Evolutionary conservation across 2,797 vertebrate genomes (phyloP), one percentile per base, ranked within the genome.

Genomic region (Steatocranus sp.): DNA sequence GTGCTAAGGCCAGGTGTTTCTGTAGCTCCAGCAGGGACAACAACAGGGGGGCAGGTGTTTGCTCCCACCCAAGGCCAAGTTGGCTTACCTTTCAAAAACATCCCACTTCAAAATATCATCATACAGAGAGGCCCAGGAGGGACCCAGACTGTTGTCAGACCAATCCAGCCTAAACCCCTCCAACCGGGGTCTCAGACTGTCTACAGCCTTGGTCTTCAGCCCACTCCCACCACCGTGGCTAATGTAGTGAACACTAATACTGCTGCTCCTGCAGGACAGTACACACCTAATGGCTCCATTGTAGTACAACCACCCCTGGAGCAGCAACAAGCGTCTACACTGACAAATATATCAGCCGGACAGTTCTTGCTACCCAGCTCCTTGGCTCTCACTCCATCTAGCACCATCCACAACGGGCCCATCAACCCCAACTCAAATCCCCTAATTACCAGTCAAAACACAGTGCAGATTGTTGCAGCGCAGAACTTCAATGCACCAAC

Each of bases 51-150:
- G 43, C 97, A 97, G 85, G 96, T 97, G 83, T 97, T 97, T 86
- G 96, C 97, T 83, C 97, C 97, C 14, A 95, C 97, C 5, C 96
- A 97, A 94, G 96, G 97, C 1, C 97, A 97, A 25, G 96, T 98
- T 20, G 97, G 98, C 2, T 95, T 99, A 92, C 98, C 98, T 7
- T 98, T 98, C 92, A 99, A 98, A 94, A 98, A 98, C 7, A 96
- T 99, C 92, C 98, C 98, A 66, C 97, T 99, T 85, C 98, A 99
- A 92, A 99, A 99, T 91, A 98, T 99, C 92, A 99, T 99, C 87
- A 98, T 99, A 89, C 99, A 99, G 82, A 97, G 98, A 93, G 97
- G 98, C 82, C 97, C 98, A 15, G 96, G 97, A 51, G 97, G 94
- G 54, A 86, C 97, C 87, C 99, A 98, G 95, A 96, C 98, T 70